Evolutionary conservation across 2,113 vertebrate genomes (phyloP), one percentile per base, ranked within the genome.

Genomic region (Tyrannus savana): DNA sequence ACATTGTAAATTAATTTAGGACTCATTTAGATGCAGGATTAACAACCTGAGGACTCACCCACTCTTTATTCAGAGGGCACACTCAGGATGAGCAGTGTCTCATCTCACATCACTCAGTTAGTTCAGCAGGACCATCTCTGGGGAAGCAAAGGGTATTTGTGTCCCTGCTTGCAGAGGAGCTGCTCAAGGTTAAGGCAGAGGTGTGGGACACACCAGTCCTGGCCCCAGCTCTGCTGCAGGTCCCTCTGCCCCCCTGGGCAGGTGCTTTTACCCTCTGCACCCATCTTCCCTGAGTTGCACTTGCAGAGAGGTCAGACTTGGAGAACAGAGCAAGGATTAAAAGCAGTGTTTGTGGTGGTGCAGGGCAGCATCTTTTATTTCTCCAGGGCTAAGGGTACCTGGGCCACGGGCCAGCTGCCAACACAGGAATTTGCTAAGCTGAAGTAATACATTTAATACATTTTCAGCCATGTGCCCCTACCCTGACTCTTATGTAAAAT

Each of bases 1-100:
- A 78, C 24, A 44, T 37, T 75, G 88, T 56, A 92, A 94, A 95
- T 94, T 88, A 84, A 95, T 94, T 94, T 92, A 71, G 52, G 52
- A 67, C 64, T 95, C 90, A 93, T 95, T 96, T 80, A 92, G 90
- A 94, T 84, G 83, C 55, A 89, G 73, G 83, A 95, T 93, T 92
- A 93, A 89, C 60, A 89, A 88, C 39, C 19, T 88, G 88, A 96
- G 77, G 68, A 90, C 60, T 92, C 83, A 93, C 67, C 73, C 66
- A 56, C 68, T 90, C 52, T 78, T 87, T 84, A 88, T 94, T 74
- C 90, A 81, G 68, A 83, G 79, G 72, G 86, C 76, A 84, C 15
- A 77, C 10, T 75, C 56, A 63, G 85, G 79, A 91, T 90, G 50
- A 95, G 55, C 59, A 90, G 55, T 23, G 63, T 86, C 90, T 90